Conservation (phyloP, 2,888 invertebrate species). For the Venusia cambrica region DNA sequence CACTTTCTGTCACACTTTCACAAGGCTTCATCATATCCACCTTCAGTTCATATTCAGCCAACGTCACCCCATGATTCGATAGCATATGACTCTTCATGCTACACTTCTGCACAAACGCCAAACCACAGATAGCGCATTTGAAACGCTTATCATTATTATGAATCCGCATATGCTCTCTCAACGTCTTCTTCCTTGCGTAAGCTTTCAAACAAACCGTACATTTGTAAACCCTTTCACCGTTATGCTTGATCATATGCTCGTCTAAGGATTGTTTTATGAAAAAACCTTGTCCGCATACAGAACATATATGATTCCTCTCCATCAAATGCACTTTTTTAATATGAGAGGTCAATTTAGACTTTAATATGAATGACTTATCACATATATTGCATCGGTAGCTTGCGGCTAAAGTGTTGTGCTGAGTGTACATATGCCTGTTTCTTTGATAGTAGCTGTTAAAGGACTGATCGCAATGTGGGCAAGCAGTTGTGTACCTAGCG, state of each 20-base stretch:
- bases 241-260: constrained; percentile 70
- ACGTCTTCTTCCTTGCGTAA: constrained; percentile 65
- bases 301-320: constrained; percentile 67
- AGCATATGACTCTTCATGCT: constrained; percentile 69
- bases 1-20: not conserved
- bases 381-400: constrained; percentile 69
- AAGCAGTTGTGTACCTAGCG: constrained; percentile 60
- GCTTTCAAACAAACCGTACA: constrained; percentile 62
- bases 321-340: constrained; percentile 69
- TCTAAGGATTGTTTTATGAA: constrained; percentile 65
- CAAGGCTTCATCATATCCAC: constrained; percentile 1
- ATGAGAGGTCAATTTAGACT: constrained; percentile 63
- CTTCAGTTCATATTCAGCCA: constrained; percentile 51
- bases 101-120: constrained; percentile 67
- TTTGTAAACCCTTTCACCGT: constrained; percentile 61
- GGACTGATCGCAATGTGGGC: constrained; percentile 60
- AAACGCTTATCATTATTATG: constrained; percentile 69
- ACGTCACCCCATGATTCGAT: constrained; percentile 60
- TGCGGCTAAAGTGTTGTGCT: constrained; percentile 58
- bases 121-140: constrained; percentile 58
- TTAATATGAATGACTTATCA: constrained; percentile 62
- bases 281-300: constrained; percentile 63
- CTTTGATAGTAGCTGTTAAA: constrained; percentile 67
- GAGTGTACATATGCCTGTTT: constrained; percentile 62
- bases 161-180: constrained; percentile 68